phyloP scores from a whole-genome alignment of 2,888 invertebrate species.

The Thecophora atra region DNA sequence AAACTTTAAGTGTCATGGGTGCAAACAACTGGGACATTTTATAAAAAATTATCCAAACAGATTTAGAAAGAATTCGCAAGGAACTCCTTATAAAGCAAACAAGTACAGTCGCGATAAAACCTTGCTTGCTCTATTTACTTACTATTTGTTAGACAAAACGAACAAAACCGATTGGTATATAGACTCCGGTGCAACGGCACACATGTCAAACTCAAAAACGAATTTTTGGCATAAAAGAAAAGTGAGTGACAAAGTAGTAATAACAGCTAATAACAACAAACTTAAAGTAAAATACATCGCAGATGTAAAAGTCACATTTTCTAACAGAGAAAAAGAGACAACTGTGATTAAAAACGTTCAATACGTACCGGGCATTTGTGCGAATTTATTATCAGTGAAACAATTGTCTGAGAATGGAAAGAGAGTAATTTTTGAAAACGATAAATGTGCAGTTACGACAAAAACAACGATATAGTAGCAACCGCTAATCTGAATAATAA shows the following conservation, averaged over 20 bases:
- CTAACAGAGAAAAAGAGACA: constrained; percentile 8
- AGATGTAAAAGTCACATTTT: constrained; percentile 20
- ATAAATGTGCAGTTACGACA: constrained; percentile 42
- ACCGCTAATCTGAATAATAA: constrained; percentile 1
- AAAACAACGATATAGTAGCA: constrained; percentile 36
- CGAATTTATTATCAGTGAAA: constrained; percentile 39
- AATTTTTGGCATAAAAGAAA: constrained; percentile 12
- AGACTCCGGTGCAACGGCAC: neutral
- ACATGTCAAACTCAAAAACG: constrained; percentile 2
- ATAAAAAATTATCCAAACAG: constrained; percentile 27
- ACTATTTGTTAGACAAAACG: neutral
- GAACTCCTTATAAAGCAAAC: neutral
- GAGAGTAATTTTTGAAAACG: constrained; percentile 44
- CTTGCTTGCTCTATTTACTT: too few relatives aligned
- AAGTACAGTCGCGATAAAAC: too few relatives aligned
- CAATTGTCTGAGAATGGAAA: constrained; percentile 42
- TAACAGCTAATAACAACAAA: constrained; percentile 15
- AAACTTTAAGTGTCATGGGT: constrained; percentile 21
- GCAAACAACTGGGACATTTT: constrained; percentile 8
- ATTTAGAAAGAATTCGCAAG: neutral
- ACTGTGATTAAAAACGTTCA: constrained; percentile 40
- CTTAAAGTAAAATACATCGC: constrained; percentile 26
- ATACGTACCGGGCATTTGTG: constrained; percentile 40
- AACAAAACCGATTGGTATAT: constrained; percentile 3
- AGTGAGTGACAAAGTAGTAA: constrained; percentile 7